Evolutionary conservation across 1,140 invertebrate species (phyloP).

Genomic region (Neodiprion fabricii): DNA sequence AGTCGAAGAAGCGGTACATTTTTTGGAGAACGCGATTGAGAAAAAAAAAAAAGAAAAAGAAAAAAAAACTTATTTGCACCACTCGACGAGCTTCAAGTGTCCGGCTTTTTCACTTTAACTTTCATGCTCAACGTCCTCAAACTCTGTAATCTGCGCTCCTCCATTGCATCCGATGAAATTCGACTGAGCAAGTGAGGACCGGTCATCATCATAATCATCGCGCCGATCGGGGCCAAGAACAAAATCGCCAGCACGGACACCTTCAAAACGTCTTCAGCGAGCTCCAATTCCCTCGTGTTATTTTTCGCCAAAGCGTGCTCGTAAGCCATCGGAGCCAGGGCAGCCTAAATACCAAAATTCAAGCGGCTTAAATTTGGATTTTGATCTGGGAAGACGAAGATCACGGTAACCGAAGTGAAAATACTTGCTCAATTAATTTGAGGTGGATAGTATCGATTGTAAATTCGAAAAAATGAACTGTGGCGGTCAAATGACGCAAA

Average conservation of each 20-base stretch:
- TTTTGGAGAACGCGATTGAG: too few species aligned
- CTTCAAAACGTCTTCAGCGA: conserved; percentile 47
- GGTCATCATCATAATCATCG: conserved; percentile 45
- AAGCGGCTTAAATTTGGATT: too few species aligned
- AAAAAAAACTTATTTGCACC: too few species aligned
- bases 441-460: too few species aligned
- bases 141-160: conserved; percentile 41
- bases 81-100: too few species aligned
- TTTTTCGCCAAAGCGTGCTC: conserved; percentile 38
- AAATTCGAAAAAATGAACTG: too few species aligned
- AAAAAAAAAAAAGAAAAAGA: too few species aligned
- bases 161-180: conserved; percentile 25
- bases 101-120: conserved; percentile 22
- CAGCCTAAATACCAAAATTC: conserved; percentile 40
- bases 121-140: conserved; percentile 42
- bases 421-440: too few species aligned
- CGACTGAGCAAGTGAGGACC: conserved; percentile 49
- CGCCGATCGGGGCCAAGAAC: conserved; percentile 49
- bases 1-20: too few species aligned
- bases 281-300: conserved; percentile 35
- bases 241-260: conserved; percentile 50
- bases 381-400: too few species aligned
- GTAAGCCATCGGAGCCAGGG: conserved; percentile 49
- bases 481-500: too few species aligned
- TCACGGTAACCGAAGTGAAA: too few species aligned